These are phyloP conservation scores for Holotrichia oblita DNA, from an alignment of 1,140 invertebrate species.

Conservation along the genomic window DNA sequence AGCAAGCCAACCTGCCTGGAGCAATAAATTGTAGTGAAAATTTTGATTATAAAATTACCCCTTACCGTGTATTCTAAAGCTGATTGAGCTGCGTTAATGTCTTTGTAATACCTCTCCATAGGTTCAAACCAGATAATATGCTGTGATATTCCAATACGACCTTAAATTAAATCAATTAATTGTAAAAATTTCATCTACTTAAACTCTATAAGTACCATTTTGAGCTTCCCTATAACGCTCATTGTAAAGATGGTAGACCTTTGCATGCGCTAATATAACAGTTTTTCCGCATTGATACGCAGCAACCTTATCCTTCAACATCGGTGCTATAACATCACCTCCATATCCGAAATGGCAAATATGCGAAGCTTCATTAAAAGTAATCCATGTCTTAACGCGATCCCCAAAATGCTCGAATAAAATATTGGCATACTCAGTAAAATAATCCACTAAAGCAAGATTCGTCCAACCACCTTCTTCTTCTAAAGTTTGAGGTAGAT, in stretches of 20 bases:
- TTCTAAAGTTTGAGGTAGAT: slow-evolving; percentile 71
- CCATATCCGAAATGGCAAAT: slow-evolving; percentile 58
- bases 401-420: slow-evolving; percentile 49
- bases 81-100: not conserved
- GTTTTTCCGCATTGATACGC: not conserved
- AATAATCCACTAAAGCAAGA: slow-evolving; percentile 66
- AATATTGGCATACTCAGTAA: slow-evolving; percentile 58
- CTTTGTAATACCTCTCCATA: not conserved
- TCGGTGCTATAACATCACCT: slow-evolving; percentile 61
- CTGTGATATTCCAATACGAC: not conserved
- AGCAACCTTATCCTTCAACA: slow-evolving; percentile 60
- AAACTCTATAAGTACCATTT: not conserved
- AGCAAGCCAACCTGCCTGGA: slow-evolving; percentile 65
- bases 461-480: slow-evolving; percentile 73
- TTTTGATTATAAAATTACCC: too few species aligned
- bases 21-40: slow-evolving; percentile 44
- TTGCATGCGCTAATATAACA: slow-evolving; percentile 16
- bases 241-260: slow-evolving; percentile 56
- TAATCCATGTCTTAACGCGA: slow-evolving; percentile 63
- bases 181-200: not conserved
- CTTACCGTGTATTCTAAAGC: not conserved
- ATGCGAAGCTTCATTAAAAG: slow-evolving; percentile 63
- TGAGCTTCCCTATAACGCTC: slow-evolving; percentile 2
- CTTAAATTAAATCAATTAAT: not conserved
- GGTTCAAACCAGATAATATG: slow-evolving; percentile 6